Conservation (phyloP, 2,888 invertebrate species). For the Polydrusus tereticollis region DNA sequence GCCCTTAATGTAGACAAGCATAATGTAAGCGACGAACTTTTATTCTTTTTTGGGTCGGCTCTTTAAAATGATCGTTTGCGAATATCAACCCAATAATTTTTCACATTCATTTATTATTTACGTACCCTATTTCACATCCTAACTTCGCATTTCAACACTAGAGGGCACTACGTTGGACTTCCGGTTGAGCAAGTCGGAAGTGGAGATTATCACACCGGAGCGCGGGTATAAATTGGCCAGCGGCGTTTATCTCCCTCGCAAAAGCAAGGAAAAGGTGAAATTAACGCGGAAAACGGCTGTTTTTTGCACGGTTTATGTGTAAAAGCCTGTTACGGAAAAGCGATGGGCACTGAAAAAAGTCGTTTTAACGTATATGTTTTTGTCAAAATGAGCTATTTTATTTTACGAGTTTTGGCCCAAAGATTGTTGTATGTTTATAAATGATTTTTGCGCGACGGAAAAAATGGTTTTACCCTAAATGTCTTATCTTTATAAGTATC, state of each 20-base stretch:
- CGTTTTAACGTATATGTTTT: neutral
- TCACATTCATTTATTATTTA: neutral
- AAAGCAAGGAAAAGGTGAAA: slow-evolving; percentile 12
- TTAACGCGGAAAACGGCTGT: slow-evolving; percentile 5
- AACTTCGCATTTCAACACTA: neutral
- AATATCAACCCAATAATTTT: too few species aligned
- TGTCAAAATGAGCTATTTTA: slow-evolving; percentile 1
- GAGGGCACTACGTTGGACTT: slow-evolving; percentile 15
- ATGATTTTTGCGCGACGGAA: neutral
- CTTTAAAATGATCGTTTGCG: too few species aligned
- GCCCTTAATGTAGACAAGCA: too few species aligned
- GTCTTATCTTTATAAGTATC: neutral
- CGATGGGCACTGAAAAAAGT: slow-evolving; percentile 1
- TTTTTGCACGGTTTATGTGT: slow-evolving; percentile 9
- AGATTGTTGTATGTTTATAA: neutral
- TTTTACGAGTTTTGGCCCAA: neutral
- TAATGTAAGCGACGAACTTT: too few species aligned
- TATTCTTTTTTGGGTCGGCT: too few species aligned
- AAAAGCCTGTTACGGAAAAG: slow-evolving; percentile 1
- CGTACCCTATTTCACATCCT: neutral
- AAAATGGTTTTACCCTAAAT: neutral
- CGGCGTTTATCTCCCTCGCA: slow-evolving; percentile 8
- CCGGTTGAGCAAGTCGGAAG: slow-evolving; percentile 18
- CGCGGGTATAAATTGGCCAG: slow-evolving; percentile 22
- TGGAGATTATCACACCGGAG: slow-evolving; percentile 17